Percentiles rank a stretch among this genome's conserved stretches.
Conservation (phyloP, 1,140 invertebrate genomes). For the Ostrea edulis region DNA sequence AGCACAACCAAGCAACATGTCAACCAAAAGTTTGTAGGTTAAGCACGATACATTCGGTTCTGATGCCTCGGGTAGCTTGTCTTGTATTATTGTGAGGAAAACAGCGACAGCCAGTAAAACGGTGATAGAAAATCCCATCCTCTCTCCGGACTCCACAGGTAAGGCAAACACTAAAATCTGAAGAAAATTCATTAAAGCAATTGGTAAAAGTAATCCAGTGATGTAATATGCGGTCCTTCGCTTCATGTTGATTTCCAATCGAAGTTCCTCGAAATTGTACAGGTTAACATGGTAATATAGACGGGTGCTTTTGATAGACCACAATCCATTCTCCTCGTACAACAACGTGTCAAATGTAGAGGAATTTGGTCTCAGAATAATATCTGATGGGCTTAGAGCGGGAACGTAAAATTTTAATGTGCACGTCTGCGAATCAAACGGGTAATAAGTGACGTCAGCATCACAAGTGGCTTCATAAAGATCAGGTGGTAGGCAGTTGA, state of each 20-base stretch:
- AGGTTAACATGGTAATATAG: background rate
- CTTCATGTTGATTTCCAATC: conserved; percentile 62
- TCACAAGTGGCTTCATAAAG: conserved; percentile 86
- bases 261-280: background rate
- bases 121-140: conserved; percentile 82
- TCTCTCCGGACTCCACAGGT: conserved; percentile 82
- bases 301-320: conserved; percentile 66
- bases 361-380: conserved; percentile 81
- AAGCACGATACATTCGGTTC: conserved; percentile 42
- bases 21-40: conserved; percentile 11
- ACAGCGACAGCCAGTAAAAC: conserved; percentile 82
- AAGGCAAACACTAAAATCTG: conserved; percentile 82
- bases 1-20: background rate
- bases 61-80: conserved; percentile 82
- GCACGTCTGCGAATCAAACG: conserved; percentile 86
- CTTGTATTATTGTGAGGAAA: conserved; percentile 81
- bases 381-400: conserved; percentile 59
- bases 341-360: conserved; percentile 80
- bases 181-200: conserved; percentile 81
- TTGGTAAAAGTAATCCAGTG: conserved; percentile 81
- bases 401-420: conserved; percentile 75
- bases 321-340: conserved; percentile 82
- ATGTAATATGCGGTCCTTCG: conserved; percentile 71
- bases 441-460: conserved; percentile 89
- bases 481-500: conserved; percentile 37